Base-by-base conservation (phyloP, 2,113 vertebrate species). In the Myrmophylax atrothorax region DNA sequence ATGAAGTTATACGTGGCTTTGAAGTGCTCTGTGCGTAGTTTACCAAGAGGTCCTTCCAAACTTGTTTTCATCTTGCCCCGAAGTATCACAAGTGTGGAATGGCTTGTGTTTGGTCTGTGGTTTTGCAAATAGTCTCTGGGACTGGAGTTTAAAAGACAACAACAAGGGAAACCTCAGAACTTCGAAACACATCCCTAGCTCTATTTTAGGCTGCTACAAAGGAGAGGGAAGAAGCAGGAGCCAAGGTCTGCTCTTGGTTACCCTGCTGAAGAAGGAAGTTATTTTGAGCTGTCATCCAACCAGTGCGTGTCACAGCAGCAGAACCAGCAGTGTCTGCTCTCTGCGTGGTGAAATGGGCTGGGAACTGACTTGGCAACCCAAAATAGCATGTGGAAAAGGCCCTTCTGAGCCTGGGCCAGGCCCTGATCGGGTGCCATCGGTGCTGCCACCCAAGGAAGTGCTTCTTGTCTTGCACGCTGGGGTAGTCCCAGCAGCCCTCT, bases 221-320 rank as follows among this genome's bases (percentile, higher is more conserved):
- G 90, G 84, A 79, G 84, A 8, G 3, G 88, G 40, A 25, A 46
- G 91, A 40, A 73, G 80, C 6, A 1, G 92, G 77, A 96, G 95
- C 87, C 87, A 81, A 96, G 63, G 62, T 93, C 86, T 96, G 95
- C 90, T 94, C 90, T 63, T 89, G 77, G 94, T 97, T 96, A 92
- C 90, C 19, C 93, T 83, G 15, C 94, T 90, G 81, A 33, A 89
- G 69, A 23, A 44, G 70, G 66, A 66, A 91, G 56, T 64, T 82
- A 35, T 86, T 94, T 73, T 58, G 79, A 86, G 70, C 87, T 83
- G 82, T 87, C 4, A 5, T 66, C 94, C 18, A 3, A 46, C 53
- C 66, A 4, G 10, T 12, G 62, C 16, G 5, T 35, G 89, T 87
- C 89, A 38, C 58, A 95, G 84, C 87, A 93, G 82, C 87, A 66